Evolutionary conservation across 2,888 invertebrate species (phyloP), one percentile per base, ranked within the genome.

Genomic region (Eupithecia centaureata): DNA sequence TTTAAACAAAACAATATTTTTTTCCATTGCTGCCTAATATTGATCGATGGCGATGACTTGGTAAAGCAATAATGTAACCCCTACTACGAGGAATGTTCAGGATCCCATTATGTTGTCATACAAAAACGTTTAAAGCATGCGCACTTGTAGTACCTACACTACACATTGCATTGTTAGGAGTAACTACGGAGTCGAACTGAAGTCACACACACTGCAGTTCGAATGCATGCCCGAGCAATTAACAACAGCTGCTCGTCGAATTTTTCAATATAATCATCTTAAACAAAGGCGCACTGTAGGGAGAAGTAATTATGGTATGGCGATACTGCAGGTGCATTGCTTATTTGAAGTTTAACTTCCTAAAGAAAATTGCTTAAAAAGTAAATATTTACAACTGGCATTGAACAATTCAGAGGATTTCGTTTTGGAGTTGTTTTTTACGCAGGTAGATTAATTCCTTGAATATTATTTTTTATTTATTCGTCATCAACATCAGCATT

Each of bases 211-310:
- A 33, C 18, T 18, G 27, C 77, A 77, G 76, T 77, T 79, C 71
- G 73, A 72, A 73, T 83, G 79, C 83, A 82, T 85, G 83, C 81
- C 80, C 67, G 63, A 62, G 73, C 77, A 82, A 82, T 85, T 82
- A 84, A 77, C 76, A 74, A 76, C 84, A 84, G 83, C 81, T 83
- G 85, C 72, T 66, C 77, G 73, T 76, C 72, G 68, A 52, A 72
- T 74, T 78, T 78, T 51, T 58, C 60, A 25, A 42, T 58, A 67
- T 52, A 54, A 52, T 61, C 28, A 59, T 59, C 54, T 60, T n/a
- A 65, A 57, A 71, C 65, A 70, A 65, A 59, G 62, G 27, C 35
- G 59, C 65, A 47, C 32, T 54, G 30, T 63, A 57, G 18, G 52
- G 38, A 57, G 22, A 56, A 30, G 22, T 27, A 33, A 47, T 63